A percentile compares a stretch with the other conserved stretches of the same genome.
phyloP scores from a whole-genome alignment of 2,797 vertebrate species.

The Lerista edwardsae region DNA sequence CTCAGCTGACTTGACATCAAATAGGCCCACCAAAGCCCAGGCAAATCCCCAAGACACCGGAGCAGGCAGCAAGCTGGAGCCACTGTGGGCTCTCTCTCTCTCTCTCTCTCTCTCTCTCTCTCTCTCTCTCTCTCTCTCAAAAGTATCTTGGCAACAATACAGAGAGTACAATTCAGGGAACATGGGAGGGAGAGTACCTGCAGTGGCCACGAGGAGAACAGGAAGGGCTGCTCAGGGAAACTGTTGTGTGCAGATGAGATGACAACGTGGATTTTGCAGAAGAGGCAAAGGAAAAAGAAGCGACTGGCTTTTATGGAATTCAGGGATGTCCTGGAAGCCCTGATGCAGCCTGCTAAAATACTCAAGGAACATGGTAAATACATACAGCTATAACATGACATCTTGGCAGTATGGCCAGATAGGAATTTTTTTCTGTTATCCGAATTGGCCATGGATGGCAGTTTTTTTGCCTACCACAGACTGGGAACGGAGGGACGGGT shows the following conservation, averaged over 20 bases:
- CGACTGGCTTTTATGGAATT: too few relatives aligned
- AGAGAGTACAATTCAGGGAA: not conserved
- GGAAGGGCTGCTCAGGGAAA: not conserved
- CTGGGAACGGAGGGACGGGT: too few relatives aligned
- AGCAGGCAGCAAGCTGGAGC: not conserved
- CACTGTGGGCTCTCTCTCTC: not conserved
- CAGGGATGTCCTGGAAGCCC: too few relatives aligned
- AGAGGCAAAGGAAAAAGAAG: not conserved
- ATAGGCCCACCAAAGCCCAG: not conserved
- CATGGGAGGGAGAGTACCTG: not conserved
- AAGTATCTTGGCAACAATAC: not conserved
- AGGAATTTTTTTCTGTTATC: too few relatives aligned
- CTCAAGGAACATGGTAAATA: not conserved
- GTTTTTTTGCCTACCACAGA: too few relatives aligned
- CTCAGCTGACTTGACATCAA: slow-evolving; percentile 6
- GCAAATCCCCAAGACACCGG: not conserved
- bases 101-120: too few relatives aligned
- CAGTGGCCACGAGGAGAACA: not conserved
- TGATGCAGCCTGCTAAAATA: not conserved
- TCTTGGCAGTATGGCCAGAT: too few relatives aligned
- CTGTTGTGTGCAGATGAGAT: not conserved
- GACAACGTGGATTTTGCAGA: not conserved
- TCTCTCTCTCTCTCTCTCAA: too few relatives aligned
- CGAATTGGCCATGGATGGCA: too few relatives aligned
- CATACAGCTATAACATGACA: too few relatives aligned